These are phyloP conservation scores for Phaethornis superciliosus DNA, from an alignment of 2,113 vertebrate genomes.

Conservation along the genomic window DNA sequence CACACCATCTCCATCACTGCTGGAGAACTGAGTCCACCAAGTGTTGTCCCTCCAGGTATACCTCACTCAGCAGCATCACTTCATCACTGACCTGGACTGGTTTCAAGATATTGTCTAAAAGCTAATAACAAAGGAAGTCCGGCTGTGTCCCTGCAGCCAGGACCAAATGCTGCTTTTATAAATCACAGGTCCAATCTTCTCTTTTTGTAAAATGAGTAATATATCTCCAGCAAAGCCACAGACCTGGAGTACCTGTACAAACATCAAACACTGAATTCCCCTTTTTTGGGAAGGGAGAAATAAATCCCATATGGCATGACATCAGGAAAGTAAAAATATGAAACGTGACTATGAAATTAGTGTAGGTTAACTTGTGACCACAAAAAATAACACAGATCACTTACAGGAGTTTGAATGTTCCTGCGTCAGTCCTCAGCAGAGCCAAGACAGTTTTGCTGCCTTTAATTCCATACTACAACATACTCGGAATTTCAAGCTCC, in stretches of 20 bases:
- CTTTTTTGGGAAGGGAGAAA: not conserved
- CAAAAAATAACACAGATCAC: not conserved
- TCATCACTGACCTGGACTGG: not conserved
- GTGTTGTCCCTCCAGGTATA: not conserved
- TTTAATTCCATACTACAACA: not conserved
- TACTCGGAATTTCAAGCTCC: not conserved
- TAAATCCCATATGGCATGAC: not conserved
- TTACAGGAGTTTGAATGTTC: not conserved
- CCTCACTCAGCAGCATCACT: not conserved
- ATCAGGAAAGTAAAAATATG: not conserved
- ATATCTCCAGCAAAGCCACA: not conserved
- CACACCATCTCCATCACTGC: fast-evolving
- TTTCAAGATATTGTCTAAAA: not conserved
- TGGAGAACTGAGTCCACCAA: not conserved
- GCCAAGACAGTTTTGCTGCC: not conserved
- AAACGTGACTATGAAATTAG: not conserved
- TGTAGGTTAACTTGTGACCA: not conserved
- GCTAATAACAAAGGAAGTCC: not conserved
- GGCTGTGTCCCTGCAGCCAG: not conserved
- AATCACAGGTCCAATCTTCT: not conserved
- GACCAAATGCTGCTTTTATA: not conserved
- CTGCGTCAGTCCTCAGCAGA: not conserved
- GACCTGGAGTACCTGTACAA: not conserved
- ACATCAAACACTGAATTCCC: not conserved
- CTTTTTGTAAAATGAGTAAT: not conserved